Conservation (phyloP, 2,797 vertebrate species). For the Octomys mimax region DNA sequence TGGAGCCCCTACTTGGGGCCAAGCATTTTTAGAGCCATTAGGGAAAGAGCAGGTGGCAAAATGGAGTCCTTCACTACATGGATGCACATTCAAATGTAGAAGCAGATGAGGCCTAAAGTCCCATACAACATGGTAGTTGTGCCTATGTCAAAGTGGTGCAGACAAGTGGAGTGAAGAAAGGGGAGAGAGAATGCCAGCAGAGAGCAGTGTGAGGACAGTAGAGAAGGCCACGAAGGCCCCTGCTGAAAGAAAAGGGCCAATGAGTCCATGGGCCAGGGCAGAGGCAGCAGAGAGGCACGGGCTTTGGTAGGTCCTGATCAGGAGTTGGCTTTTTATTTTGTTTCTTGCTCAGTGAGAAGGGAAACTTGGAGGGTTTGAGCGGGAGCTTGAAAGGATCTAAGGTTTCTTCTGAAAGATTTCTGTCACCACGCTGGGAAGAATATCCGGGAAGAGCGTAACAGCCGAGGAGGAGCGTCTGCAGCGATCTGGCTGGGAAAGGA, state of each 20-base stretch:
- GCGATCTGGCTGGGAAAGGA: background rate
- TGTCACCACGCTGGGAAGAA: background rate
- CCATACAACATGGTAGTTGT: background rate
- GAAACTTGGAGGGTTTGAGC: background rate
- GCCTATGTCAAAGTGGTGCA: background rate
- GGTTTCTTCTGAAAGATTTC: constrained; percentile 33
- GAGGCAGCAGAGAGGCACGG: background rate
- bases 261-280: background rate
- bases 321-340: background rate
- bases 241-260: constrained; percentile 5
- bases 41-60: background rate
- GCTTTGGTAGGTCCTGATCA: background rate
- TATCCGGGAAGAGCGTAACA: background rate
- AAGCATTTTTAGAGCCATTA: background rate
- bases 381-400: background rate
- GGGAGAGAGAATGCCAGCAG: background rate
- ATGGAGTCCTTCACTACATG: background rate
- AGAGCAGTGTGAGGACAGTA: background rate
- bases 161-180: background rate
- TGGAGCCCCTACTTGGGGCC: background rate
- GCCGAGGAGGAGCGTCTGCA: background rate
- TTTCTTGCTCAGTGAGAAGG: background rate
- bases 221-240: background rate
- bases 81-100: constrained; percentile 4
- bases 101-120: background rate